These are phyloP conservation scores for Channa maculata DNA, from an alignment of 2,113 vertebrate species.

Conservation along the genomic window DNA sequence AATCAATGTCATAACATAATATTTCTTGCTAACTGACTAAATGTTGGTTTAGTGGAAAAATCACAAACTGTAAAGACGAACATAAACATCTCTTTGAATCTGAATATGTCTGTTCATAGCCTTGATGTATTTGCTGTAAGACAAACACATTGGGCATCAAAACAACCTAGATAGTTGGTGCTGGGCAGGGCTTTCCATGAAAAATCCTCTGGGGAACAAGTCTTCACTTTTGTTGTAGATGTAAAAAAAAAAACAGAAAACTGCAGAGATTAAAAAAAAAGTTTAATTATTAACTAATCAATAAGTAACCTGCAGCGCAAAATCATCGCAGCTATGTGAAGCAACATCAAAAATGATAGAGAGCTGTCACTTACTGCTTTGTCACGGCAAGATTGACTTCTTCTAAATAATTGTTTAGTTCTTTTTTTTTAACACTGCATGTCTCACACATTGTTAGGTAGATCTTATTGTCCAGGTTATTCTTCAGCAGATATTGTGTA, in stretches of 20 bases:
- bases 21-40: conserved; percentile 14
- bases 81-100: not conserved
- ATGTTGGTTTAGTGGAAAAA: conserved; percentile 13
- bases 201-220: not conserved
- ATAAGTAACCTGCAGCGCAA: not conserved
- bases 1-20: conserved; percentile 30
- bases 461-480: no score
- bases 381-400: no score
- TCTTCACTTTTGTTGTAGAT: no score
- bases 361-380: no score
- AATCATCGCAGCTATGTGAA: not conserved
- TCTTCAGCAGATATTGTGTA: not conserved
- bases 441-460: not conserved
- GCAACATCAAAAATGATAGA: not conserved
- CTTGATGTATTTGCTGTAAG: not conserved
- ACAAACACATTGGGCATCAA: not conserved
- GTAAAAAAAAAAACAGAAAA: no score
- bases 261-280: no score
- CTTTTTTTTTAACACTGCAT: no score
- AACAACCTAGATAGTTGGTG: not conserved
- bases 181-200: not conserved
- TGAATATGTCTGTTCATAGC: not conserved
- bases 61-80: conserved; percentile 2
- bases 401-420: no score
- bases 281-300: no score